Base-by-base conservation (phyloP, 1,140 invertebrate species). In the Magallana ariakensis region DNA sequence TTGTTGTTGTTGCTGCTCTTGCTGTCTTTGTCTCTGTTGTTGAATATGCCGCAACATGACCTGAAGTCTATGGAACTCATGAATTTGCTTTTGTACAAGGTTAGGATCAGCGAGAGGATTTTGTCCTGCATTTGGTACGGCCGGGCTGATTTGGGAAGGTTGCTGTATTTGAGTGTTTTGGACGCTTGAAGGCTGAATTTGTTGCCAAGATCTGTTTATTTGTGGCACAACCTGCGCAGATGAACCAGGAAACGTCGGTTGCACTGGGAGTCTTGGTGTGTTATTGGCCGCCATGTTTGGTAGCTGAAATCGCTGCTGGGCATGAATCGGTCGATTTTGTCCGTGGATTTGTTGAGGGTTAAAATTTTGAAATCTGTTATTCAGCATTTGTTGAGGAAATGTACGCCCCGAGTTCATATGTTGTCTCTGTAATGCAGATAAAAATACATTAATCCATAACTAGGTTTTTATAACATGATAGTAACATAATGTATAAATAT, bases 361-460 rank as follows among this genome's bases (percentile, higher is more conserved):
- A 22, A 75, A 75, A 22, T 75, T 75, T 75, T 75, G 66, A 75
- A 75, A 75, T 75, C 66, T 13, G 66, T 13, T 75, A 75, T 75
- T 75, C 22, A 26, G 22, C 0, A 75, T 26, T 13, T 75, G 66
- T 33, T 75, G 66, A 5, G 66, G 66, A 33, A 75, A 75, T 75
- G 19, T 19, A 4, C 22, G 66, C 33, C 66, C 22, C 8, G 66
- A 19, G 33, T 26, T 75, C 19, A 75, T 11, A 19, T 75, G 66
- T 26, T 26, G 19, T 26, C 66, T 75, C 66, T 75, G 66, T 4
- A 46, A 46, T 46, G 33, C 33, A 46, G 2, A 46, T 46, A 46
- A 46, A 46, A 46, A 5, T 2, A 4, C 33, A 46, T 46, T 5
- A 46, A 46, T 46, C 2, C 2, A 46, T 46, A 46, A 46, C 5